Base-by-base conservation (phyloP, 2,797 vertebrate species). In the Calcarius lapponicus region DNA sequence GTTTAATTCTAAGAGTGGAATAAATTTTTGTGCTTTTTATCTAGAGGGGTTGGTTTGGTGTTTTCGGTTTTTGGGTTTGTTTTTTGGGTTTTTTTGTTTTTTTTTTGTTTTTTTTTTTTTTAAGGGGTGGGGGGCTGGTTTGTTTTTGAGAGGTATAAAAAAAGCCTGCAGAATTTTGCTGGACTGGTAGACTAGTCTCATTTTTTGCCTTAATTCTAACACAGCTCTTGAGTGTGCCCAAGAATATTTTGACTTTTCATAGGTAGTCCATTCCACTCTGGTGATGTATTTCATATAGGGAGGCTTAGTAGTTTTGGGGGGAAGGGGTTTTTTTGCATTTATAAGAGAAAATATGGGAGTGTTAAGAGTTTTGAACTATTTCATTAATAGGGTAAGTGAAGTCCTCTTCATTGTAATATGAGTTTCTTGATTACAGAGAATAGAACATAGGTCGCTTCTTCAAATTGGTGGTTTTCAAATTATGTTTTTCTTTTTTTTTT, bases 41-140 rank as follows among this genome's bases (percentile, higher is more conserved):
- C 31, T 24, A 4, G 18, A 45, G 38, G 6, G 1, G n/a, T 24
- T 31, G 28, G 14, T 50, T 16, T 20, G 13, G 9, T 13, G 5
- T 16, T n/a, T 16, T 40, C 13, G 28, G 14, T 4, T 57, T 57
- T 34, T n/a, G 3, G 29, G 5, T 40, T 40, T 38, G 2, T 6
- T 58, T 36, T 26, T 19, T 6, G 36, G 36, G 36, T 36, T 15
- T n/a, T 16, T 40, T 15, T 24, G 9, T 2, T 57, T 57, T 34
- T n/a, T 3, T 38, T 38, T 38, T 1, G 5, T 58, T 36, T 26
- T 19, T 5, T 20, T 31, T 57, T 36, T 11, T 12, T 7, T 31
- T 0, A 20, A 12, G 8, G 7, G 3, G 1, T 2, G 1, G 3
- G 2, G 3, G 6, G 7, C 13, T 19, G 7, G 1, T 18, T 26